phyloP scores from a whole-genome alignment of 2,888 invertebrate genomes.

The Emmelina monodactyla region DNA sequence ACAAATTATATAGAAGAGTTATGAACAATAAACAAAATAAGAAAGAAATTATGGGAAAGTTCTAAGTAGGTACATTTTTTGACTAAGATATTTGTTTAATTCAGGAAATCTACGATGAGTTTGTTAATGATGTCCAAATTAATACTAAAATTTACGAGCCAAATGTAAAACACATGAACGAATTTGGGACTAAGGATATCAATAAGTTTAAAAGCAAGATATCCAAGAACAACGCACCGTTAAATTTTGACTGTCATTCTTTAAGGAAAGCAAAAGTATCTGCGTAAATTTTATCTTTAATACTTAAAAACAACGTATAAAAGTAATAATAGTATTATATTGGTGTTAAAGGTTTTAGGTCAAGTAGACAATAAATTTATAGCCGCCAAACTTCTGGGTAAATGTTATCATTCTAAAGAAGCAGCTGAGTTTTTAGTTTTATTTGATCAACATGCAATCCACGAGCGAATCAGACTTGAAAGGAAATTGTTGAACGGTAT shows the following conservation, averaged over 20 bases:
- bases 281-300: not conserved
- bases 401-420: slow-evolving; percentile 23
- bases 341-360: slow-evolving; percentile 64
- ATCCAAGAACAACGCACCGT: slow-evolving; percentile 28
- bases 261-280: slow-evolving; percentile 34
- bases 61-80: too few species aligned
- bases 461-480: slow-evolving; percentile 84
- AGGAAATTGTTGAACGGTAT: slow-evolving; percentile 70
- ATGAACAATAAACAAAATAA: too few species aligned
- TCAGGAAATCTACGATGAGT: slow-evolving; percentile 44
- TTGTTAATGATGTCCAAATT: slow-evolving; percentile 51
- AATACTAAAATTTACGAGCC: slow-evolving; percentile 47
- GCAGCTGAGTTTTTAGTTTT: slow-evolving; percentile 63
- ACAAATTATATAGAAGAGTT: too few species aligned
- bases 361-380: slow-evolving; percentile 82
- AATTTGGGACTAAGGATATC: slow-evolving; percentile 25
- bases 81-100: too few species aligned
- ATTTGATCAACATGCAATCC: slow-evolving; percentile 89
- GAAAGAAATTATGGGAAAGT: too few species aligned
- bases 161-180: slow-evolving; percentile 27
- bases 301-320: not conserved
- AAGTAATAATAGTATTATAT: slow-evolving; percentile 1
- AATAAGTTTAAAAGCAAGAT: slow-evolving; percentile 30
- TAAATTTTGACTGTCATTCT: slow-evolving; percentile 34
- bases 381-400: slow-evolving; percentile 44